Evolutionary conservation across 2,113 vertebrate species (phyloP).

Genomic region (Thunnus maccoyii): DNA sequence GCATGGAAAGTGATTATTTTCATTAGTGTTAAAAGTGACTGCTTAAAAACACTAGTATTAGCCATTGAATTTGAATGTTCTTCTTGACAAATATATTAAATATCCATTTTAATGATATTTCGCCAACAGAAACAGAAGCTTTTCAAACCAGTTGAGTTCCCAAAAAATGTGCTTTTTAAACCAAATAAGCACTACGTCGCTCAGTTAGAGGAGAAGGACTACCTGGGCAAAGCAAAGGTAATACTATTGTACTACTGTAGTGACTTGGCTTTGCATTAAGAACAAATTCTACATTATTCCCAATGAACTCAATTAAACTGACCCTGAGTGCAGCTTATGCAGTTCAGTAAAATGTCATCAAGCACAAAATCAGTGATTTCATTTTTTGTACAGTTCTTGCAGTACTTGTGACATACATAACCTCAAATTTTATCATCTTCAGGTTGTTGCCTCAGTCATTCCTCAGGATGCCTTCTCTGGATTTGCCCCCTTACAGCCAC

Average conservation of each 20-base stretch:
- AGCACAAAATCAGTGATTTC: background rate
- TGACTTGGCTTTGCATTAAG: no score
- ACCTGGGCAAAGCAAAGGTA: constrained; percentile 96
- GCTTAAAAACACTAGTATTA: background rate
- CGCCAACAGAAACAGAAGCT: constrained; percentile 90
- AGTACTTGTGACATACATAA: background rate
- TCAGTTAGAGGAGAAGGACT: constrained; percentile 96
- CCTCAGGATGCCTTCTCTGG: constrained; percentile 94
- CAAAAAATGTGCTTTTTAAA: constrained; percentile 88
- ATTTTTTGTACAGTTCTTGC: background rate
- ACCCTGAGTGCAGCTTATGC: background rate
- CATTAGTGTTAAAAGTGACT: no score
- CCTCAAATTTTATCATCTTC: constrained; percentile 4
- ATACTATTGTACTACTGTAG: background rate
- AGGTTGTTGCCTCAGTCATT: constrained; percentile 95
- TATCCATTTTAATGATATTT: constrained; percentile 1
- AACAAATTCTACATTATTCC: no score
- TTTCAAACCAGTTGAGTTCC: constrained; percentile 87
- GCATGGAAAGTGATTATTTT: no score
- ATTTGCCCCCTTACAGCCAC: constrained; percentile 95
- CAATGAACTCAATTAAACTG: background rate
- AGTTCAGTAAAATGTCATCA: background rate
- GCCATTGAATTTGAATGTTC: background rate
- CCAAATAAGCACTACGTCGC: constrained; percentile 96
- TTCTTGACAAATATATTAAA: no score